Conservation (phyloP, 2,888 invertebrate genomes). For the Trisateles emortualis region DNA sequence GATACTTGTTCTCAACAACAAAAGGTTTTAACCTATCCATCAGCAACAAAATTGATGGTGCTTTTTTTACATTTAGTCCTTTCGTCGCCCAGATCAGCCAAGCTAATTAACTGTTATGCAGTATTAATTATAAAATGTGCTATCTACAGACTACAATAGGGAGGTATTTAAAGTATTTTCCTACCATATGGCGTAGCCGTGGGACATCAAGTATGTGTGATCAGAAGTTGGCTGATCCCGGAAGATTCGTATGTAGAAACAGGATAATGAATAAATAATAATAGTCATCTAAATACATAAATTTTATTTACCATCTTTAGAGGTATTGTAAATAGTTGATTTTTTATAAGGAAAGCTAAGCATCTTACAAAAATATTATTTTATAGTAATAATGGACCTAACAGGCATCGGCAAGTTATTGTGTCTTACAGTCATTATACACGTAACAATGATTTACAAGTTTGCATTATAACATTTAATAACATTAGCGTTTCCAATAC, state of each 20-base stretch:
- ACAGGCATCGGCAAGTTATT: constrained; percentile 70
- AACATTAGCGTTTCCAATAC: constrained; percentile 34
- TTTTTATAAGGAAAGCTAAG: constrained; percentile 84
- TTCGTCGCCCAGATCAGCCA: too few relatives aligned
- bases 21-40: too few relatives aligned
- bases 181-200: too few relatives aligned
- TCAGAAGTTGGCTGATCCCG: too few relatives aligned
- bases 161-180: too few relatives aligned
- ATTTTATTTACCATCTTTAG: constrained; percentile 79
- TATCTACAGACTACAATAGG: too few relatives aligned
- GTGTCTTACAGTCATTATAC: constrained; percentile 55
- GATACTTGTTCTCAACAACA: too few relatives aligned
- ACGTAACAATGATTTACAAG: constrained; percentile 46
- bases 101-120: too few relatives aligned
- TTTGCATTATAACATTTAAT: constrained; percentile 36
- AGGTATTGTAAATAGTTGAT: constrained; percentile 83
- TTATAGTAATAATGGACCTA: constrained; percentile 74
- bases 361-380: constrained; percentile 85
- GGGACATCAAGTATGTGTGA: too few relatives aligned
- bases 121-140: too few relatives aligned
- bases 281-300: constrained; percentile 69
- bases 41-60: too few relatives aligned
- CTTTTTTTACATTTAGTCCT: too few relatives aligned
- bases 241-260: not conserved
- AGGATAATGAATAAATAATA: constrained; percentile 18